phyloP scores from a whole-genome alignment of 2,113 vertebrate species.

The Antidorcas marsupialis region DNA sequence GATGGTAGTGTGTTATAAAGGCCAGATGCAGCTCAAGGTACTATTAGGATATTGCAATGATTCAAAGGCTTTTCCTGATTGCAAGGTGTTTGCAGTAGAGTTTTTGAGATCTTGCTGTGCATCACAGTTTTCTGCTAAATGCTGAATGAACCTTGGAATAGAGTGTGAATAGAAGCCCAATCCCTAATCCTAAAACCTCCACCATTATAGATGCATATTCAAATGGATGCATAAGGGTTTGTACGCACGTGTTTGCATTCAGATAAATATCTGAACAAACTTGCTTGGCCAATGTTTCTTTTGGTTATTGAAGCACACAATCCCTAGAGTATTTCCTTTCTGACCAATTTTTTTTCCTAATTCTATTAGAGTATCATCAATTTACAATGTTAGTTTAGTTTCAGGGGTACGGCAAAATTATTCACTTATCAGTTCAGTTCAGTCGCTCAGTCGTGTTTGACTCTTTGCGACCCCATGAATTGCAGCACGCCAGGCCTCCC shows the following conservation, averaged over 20 bases:
- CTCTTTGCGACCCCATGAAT: no score
- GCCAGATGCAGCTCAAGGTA: no score
- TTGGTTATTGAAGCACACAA: background rate
- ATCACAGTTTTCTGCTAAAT: background rate
- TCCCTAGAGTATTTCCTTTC: background rate
- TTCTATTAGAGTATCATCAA: background rate
- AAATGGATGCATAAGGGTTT: background rate
- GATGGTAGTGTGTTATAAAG: background rate
- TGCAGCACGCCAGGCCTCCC: no score
- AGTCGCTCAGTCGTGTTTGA: no score
- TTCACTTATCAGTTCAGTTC: background rate
- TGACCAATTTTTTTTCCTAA: background rate
- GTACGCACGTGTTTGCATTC: rapidly evolving
- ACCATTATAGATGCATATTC: background rate
- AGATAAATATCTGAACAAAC: background rate
- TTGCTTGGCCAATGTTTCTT: background rate
- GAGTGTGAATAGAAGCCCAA: rapidly evolving
- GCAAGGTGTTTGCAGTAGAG: background rate
- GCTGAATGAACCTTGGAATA: background rate
- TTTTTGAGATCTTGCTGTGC: background rate
- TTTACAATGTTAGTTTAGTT: background rate
- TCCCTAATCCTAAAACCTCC: background rate
- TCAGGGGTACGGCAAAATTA: background rate
- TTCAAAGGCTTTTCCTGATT: rapidly evolving
- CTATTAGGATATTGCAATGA: background rate